Percentiles rank a stretch among this genome's conserved stretches.
These are phyloP conservation scores for Zosterops lateralis DNA, from an alignment of 2,113 vertebrate species.

Conservation along the genomic window DNA sequence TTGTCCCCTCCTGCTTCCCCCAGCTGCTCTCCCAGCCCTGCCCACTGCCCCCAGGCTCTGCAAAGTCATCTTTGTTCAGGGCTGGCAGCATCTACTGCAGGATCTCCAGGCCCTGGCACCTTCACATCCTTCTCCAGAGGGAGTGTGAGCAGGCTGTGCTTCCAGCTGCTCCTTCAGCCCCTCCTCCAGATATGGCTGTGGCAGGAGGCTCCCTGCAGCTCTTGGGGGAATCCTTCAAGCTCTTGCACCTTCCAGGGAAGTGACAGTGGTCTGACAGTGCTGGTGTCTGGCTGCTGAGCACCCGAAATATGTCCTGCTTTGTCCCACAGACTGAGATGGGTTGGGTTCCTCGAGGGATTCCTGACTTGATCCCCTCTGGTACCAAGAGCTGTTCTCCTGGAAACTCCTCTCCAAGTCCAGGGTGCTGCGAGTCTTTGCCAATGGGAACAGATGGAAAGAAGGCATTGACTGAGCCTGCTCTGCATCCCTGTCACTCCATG, in stretches of 20 bases:
- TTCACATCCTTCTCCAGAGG: fast-evolving
- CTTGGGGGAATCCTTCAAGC: fast-evolving
- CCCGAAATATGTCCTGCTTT: neutral
- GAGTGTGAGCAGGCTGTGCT: neutral
- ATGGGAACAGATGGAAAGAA: neutral
- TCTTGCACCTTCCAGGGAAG: neutral
- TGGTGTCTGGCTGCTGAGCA: neutral
- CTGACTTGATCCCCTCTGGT: neutral
- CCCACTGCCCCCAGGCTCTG: neutral
- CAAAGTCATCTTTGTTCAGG: neutral
- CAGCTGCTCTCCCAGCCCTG: neutral
- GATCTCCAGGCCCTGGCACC: neutral
- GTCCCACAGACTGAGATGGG: neutral
- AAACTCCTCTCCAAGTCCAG: too few species aligned
- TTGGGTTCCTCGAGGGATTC: neutral
- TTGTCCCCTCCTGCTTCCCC: neutral
- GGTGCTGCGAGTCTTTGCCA: neutral
- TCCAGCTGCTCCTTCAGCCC: neutral
- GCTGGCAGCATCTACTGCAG: neutral
- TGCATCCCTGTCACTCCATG: neutral
- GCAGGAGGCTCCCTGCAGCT: neutral
- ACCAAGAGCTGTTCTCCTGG: neutral
- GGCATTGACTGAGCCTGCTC: neutral
- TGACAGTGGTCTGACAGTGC: neutral
- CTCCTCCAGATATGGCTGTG: neutral